phyloP scores from a whole-genome alignment of 2,113 vertebrate species.

The Paratilapia polleni region DNA sequence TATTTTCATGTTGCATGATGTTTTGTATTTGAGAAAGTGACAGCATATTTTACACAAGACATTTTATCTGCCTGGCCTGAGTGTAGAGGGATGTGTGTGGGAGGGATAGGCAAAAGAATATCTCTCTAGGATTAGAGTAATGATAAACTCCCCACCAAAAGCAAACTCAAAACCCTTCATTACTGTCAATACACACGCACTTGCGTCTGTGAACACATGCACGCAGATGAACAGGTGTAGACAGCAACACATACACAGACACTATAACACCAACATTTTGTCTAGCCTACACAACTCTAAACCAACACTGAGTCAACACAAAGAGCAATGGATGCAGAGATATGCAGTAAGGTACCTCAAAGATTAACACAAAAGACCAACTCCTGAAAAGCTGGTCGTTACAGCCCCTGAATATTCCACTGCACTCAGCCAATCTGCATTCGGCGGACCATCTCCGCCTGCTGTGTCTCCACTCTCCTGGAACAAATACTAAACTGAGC shows the following conservation, averaged over 20 bases:
- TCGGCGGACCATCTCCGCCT: conserved; percentile 30
- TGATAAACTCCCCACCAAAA: conserved; percentile 53
- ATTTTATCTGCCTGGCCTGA: conserved; percentile 35
- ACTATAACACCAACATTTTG: background rate
- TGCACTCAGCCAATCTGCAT: conserved; percentile 58
- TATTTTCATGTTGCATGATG: conserved; percentile 24
- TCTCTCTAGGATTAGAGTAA: conserved; percentile 61
- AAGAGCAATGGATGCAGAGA: background rate
- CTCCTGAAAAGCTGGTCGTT: conserved; percentile 28
- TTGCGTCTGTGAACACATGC: background rate
- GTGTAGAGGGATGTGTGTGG: conserved; percentile 28
- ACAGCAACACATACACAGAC: background rate
- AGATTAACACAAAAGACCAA: background rate
- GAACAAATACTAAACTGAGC: conserved; percentile 73
- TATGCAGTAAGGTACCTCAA: background rate
- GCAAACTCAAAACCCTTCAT: conserved; percentile 65
- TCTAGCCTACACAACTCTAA: background rate
- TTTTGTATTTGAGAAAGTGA: conserved; percentile 46
- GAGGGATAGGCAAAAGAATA: conserved; percentile 36
- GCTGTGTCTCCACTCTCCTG: conserved; percentile 64
- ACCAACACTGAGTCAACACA: conserved; percentile 8
- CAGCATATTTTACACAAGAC: conserved; percentile 35
- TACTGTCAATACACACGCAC: conserved; percentile 29
- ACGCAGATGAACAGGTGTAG: conserved; percentile 36
- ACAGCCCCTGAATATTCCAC: conserved; percentile 46